These are phyloP conservation scores for Cyprinodon diabolis DNA, from an alignment of 2,797 vertebrate species.

Conservation along the genomic window DNA sequence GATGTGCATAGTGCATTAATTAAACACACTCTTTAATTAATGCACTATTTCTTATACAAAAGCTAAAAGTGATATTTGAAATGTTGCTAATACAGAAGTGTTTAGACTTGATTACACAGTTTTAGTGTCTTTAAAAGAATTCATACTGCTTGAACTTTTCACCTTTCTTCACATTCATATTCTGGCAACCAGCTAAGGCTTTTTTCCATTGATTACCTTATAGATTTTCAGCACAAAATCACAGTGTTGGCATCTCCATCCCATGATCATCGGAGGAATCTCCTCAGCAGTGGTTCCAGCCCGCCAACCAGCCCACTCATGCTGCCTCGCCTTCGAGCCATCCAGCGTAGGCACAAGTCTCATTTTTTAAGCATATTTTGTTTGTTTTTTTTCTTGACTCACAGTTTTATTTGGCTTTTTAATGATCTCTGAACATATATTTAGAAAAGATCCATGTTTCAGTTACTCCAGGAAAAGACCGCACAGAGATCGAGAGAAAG, in stretches of 20 bases:
- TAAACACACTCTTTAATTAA: background rate
- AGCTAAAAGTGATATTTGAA: too few relatives aligned
- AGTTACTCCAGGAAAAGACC: slow-evolving; percentile 91
- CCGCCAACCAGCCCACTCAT: slow-evolving; percentile 93
- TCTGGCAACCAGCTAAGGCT: background rate
- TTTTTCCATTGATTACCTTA: background rate
- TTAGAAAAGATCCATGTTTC: slow-evolving; percentile 17
- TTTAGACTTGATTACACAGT: background rate
- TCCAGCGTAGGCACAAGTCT: slow-evolving; percentile 86
- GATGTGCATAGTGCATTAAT: background rate
- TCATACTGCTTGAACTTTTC: background rate
- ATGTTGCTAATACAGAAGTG: background rate
- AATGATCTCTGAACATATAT: background rate
- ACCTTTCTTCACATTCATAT: background rate
- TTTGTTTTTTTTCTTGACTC: background rate
- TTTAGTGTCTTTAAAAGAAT: background rate
- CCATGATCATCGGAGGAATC: slow-evolving; percentile 91
- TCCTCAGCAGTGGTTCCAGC: slow-evolving; percentile 88
- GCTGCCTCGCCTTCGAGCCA: slow-evolving; percentile 94
- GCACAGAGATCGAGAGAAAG: slow-evolving; percentile 87
- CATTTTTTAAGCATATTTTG: background rate
- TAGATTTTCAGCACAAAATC: slow-evolving; percentile 99
- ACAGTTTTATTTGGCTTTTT: background rate
- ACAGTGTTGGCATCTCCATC: slow-evolving; percentile 97
- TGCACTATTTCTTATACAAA: too few relatives aligned